Percentiles rank a stretch among this genome's conserved stretches.
phyloP scores from a whole-genome alignment of 92 coral and sea anemone species.

The Scolanthus callimorphus region DNA sequence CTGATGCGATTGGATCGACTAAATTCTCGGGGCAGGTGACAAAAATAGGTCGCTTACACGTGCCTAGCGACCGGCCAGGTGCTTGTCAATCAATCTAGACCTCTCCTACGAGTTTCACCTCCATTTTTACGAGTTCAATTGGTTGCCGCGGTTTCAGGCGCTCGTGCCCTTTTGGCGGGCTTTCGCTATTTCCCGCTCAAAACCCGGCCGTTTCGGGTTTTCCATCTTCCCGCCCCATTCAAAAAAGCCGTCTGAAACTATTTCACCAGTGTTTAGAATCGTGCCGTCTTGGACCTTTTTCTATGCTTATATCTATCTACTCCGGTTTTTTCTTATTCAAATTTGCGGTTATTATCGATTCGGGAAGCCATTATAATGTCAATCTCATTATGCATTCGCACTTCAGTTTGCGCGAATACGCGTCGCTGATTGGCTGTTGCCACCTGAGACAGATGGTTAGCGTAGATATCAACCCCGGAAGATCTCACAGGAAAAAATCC shows the following conservation, averaged over 20 bases:
- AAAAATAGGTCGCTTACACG: slow-evolving; percentile 78
- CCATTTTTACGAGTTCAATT: slow-evolving; percentile 58
- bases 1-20: slow-evolving; percentile 75
- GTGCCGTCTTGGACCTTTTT: too few relatives aligned
- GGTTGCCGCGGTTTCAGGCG: slow-evolving; percentile 86
- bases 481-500: slow-evolving; percentile 78
- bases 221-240: too few relatives aligned
- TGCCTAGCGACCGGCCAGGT: slow-evolving; percentile 88
- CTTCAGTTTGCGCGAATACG: slow-evolving; percentile 38
- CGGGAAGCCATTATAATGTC: slow-evolving; percentile 54
- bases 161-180: slow-evolving; percentile 14
- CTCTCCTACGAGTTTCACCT: slow-evolving; percentile 34
- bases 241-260: too few relatives aligned
- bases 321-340: slow-evolving; percentile 49
- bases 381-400: slow-evolving; percentile 63
- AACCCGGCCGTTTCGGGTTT: slow-evolving; percentile 11
- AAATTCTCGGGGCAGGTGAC: slow-evolving; percentile 82
- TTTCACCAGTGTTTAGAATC: too few relatives aligned
- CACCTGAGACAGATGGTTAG: slow-evolving; percentile 89
- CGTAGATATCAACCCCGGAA: slow-evolving; percentile 64
- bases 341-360: slow-evolving; percentile 48
- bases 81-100: slow-evolving; percentile 66
- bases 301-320: too few relatives aligned
- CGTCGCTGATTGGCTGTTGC: slow-evolving; percentile 85
- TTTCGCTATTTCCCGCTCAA: slow-evolving; percentile 1